Conservation (phyloP, 2,888 invertebrate genomes). For the Oligia latruncula region DNA sequence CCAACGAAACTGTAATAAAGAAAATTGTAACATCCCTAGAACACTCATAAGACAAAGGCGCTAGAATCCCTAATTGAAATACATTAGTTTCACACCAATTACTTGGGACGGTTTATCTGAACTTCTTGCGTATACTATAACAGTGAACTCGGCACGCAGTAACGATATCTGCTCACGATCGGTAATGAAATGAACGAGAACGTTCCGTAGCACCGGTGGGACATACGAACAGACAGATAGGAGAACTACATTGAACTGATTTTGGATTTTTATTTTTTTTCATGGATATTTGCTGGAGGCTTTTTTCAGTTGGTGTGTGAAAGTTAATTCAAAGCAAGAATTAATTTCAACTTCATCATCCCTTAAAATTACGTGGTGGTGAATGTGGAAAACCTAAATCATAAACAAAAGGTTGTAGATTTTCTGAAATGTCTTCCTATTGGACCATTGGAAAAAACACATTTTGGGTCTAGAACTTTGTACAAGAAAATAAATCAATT, state of each 20-base stretch:
- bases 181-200: constrained; percentile 87
- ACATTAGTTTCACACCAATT: constrained; percentile 51
- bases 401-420: background rate
- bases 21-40: background rate
- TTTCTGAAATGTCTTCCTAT: background rate
- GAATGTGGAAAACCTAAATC: background rate
- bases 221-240: constrained; percentile 71
- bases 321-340: background rate
- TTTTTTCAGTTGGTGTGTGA: background rate
- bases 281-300: background rate
- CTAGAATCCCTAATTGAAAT: constrained; percentile 36
- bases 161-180: constrained; percentile 88
- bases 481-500: too few species aligned
- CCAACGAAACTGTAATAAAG: background rate
- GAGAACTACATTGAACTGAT: constrained; percentile 19
- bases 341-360: background rate
- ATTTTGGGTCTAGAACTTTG: too few species aligned
- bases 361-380: background rate
- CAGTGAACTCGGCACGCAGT: constrained; percentile 78
- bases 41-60: background rate
- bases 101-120: constrained; percentile 63
- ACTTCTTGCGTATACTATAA: constrained; percentile 65
- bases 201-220: constrained; percentile 69
- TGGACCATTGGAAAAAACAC: too few species aligned
- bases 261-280: background rate